A percentile compares a stretch with the other conserved stretches of the same genome.
Evolutionary conservation across 1,140 invertebrate species (phyloP).

Genomic region (Batillaria attramentaria): DNA sequence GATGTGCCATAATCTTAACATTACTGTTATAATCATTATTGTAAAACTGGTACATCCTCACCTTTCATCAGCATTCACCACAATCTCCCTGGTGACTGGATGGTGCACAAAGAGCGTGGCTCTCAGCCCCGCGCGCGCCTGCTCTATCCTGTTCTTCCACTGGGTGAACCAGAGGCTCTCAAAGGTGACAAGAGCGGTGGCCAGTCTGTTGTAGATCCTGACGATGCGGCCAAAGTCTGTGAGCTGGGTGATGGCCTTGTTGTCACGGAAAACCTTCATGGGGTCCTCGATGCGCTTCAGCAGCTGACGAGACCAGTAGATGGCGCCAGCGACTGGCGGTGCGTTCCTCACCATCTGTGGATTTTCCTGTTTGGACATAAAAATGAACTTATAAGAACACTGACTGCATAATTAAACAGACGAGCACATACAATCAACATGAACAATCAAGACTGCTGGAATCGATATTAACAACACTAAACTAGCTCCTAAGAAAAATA

Average conservation of each 20-base stretch:
- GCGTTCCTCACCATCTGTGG: slow-evolving; percentile 67
- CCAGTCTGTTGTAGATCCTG: slow-evolving; percentile 68
- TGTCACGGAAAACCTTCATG: slow-evolving; percentile 68
- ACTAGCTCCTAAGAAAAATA: too few relatives aligned
- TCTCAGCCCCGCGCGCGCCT: slow-evolving; percentile 64
- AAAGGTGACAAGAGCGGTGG: slow-evolving; percentile 69
- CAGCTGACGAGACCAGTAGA: slow-evolving; percentile 69
- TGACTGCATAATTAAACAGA: too few relatives aligned
- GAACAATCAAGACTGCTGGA: too few relatives aligned
- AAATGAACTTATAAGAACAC: too few relatives aligned
- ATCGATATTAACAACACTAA: too few relatives aligned
- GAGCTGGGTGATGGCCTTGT: slow-evolving; percentile 63
- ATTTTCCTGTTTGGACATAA: slow-evolving; percentile 51
- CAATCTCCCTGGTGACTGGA: slow-evolving; percentile 64
- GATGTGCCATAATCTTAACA: too few relatives aligned
- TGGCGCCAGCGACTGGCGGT: slow-evolving; percentile 69
- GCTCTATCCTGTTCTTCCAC: slow-evolving; percentile 69
- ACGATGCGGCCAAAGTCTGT: slow-evolving; percentile 66
- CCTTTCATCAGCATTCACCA: slow-evolving; percentile 71
- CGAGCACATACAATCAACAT: too few relatives aligned
- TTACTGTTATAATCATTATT: too few relatives aligned
- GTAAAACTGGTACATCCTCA: too few relatives aligned
- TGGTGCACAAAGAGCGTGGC: slow-evolving; percentile 69
- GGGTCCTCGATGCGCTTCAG: slow-evolving; percentile 69
- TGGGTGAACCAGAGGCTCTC: slow-evolving; percentile 69